Conservation (phyloP, 2,888 invertebrate species). For the Sympetrum striolatum region DNA sequence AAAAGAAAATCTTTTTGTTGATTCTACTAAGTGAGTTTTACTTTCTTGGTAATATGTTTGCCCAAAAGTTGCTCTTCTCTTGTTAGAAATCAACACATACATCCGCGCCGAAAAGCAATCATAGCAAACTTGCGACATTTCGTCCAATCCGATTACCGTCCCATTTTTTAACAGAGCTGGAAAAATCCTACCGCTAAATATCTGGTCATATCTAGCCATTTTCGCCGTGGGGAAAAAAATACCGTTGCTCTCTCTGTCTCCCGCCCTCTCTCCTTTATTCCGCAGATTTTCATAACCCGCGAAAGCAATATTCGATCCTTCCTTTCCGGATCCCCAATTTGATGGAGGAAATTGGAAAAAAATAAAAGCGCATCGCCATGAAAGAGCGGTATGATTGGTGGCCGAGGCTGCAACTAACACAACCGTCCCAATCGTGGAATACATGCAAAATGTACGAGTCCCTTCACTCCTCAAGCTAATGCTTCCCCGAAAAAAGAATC, state of each 20-base stretch:
- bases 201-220: background rate
- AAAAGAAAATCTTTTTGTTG: too few species aligned
- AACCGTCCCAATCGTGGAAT: background rate
- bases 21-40: too few species aligned
- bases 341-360: constrained; percentile 1
- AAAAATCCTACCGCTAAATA: background rate
- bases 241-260: background rate
- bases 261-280: background rate
- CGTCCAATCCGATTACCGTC: background rate
- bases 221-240: background rate
- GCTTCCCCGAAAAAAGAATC: too few species aligned
- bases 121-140: background rate
- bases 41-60: too few species aligned
- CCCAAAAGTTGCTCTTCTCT: background rate
- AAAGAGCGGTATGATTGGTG: background rate
- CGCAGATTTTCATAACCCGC: background rate
- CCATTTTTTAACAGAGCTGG: background rate
- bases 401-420: background rate
- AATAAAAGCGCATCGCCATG: background rate
- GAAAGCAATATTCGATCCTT: constrained; percentile 14
- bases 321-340: background rate
- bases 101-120: background rate
- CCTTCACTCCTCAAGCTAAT: background rate
- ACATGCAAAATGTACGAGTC: background rate
- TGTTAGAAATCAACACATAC: background rate